These are phyloP conservation scores for Acanthosoma haemorrhoidale DNA, from an alignment of 2,888 invertebrate genomes.

Conservation along the genomic window DNA sequence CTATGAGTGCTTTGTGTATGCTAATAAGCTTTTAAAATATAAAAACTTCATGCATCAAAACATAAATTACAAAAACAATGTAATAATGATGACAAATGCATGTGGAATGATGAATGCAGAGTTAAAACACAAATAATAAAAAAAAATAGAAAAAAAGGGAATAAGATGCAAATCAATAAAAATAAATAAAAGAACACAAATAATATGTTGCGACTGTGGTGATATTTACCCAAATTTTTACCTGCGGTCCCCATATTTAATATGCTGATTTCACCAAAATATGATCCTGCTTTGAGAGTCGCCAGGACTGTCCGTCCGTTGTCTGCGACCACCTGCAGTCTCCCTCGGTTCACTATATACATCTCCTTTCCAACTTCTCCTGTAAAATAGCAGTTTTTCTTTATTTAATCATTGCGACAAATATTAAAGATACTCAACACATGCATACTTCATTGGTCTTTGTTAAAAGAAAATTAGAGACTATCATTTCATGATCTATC, in stretches of 20 bases:
- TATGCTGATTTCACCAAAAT: conserved; percentile 99
- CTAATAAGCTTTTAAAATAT: conserved; percentile 13
- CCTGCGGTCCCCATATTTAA: conserved; percentile 99
- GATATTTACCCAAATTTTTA: conserved; percentile 60
- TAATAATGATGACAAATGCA: neutral
- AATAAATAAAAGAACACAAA: conserved; percentile 25
- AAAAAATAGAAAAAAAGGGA: neutral
- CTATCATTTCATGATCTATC: no score
- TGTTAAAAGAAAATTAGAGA: no score
- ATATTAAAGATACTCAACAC: no score
- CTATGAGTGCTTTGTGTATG: neutral
- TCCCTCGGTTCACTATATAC: conserved; percentile 97
- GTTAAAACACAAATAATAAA: neutral
- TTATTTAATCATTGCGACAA: no score
- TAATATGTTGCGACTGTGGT: conserved; percentile 19
- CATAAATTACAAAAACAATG: neutral
- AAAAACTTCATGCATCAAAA: neutral
- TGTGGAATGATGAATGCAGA: neutral
- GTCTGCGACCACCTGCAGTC: conserved; percentile 90
- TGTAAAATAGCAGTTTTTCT: no score
- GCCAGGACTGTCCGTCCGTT: conserved; percentile 94
- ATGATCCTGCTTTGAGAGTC: conserved; percentile 95
- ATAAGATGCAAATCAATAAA: conserved; percentile 20
- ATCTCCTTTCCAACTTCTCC: conserved; percentile 99
- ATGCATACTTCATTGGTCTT: no score